A percentile compares a stretch with the other conserved stretches of the same genome.
Evolutionary conservation across 1,140 invertebrate genomes (phyloP).

Genomic region (Ylistrum balloti): DNA sequence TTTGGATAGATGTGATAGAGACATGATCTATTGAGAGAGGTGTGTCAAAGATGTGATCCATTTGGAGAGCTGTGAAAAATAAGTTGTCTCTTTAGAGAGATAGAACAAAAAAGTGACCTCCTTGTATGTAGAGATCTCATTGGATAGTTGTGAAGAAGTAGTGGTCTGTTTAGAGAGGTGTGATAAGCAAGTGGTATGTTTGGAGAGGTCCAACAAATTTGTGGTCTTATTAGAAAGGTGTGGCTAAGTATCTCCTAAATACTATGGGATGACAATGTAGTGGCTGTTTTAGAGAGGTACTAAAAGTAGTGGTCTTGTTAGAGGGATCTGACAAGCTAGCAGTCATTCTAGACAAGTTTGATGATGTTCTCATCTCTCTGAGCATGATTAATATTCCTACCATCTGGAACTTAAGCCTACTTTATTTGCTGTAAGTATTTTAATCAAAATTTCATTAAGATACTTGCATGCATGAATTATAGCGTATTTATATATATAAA

Average conservation of each 20-base stretch:
- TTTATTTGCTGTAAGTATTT: background rate
- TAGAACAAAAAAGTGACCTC: background rate
- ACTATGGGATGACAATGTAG: background rate
- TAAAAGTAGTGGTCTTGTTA: too few relatives aligned
- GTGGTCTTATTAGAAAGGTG: background rate
- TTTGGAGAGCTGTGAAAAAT: background rate
- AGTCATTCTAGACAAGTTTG: too few relatives aligned
- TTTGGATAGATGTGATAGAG: background rate
- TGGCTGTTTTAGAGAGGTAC: too few relatives aligned
- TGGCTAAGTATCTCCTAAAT: background rate
- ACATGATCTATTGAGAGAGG: background rate
- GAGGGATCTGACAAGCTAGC: too few relatives aligned
- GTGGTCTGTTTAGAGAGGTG: background rate
- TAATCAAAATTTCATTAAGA: constrained; percentile 12
- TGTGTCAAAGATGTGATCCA: background rate
- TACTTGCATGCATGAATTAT: constrained; percentile 25
- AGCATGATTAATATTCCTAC: background rate
- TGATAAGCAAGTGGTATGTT: background rate
- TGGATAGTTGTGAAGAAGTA: background rate
- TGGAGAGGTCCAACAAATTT: background rate
- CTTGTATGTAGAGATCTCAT: too few relatives aligned
- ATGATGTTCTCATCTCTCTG: background rate
- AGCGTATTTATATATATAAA: background rate
- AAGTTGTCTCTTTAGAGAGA: background rate
- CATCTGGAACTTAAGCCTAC: background rate